Evolutionary conservation across 2,797 vertebrate species (phyloP).

Genomic region (Darevskia nairensis): DNA sequence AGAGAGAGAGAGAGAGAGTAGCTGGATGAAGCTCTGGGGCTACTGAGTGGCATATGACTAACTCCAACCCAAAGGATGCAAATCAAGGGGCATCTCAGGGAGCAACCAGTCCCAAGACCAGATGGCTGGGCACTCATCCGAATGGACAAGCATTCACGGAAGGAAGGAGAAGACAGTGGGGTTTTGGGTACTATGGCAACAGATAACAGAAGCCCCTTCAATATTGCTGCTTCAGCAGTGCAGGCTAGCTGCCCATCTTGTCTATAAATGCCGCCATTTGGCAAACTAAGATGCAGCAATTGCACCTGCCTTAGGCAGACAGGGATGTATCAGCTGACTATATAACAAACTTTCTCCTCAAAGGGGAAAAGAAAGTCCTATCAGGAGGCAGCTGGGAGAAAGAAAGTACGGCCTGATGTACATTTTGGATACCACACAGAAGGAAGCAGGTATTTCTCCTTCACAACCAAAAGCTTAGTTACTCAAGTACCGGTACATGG

Average conservation of each 20-base stretch:
- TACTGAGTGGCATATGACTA: neutral
- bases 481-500: neutral
- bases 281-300: neutral
- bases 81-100: neutral
- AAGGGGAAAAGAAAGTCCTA: neutral
- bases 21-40: neutral
- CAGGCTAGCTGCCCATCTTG: conserved; percentile 16
- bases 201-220: conserved; percentile 18
- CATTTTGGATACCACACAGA: neutral
- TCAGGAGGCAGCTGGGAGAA: neutral
- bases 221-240: conserved; percentile 23
- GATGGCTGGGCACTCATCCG: conserved; percentile 51
- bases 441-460: neutral
- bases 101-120: conserved; percentile 37
- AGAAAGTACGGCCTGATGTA: neutral
- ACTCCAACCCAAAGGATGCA: neutral
- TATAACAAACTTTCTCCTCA: neutral
- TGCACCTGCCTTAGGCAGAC: neutral
- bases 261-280: conserved; percentile 5
- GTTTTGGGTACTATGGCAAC: conserved; percentile 30
- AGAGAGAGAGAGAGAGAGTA: accelerated
- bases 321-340: neutral
- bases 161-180: conserved; percentile 16
- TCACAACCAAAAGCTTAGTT: neutral
- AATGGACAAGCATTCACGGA: neutral